Base-by-base conservation (phyloP, 2,113 vertebrate genomes). In the Genyomyrus donnyi region DNA sequence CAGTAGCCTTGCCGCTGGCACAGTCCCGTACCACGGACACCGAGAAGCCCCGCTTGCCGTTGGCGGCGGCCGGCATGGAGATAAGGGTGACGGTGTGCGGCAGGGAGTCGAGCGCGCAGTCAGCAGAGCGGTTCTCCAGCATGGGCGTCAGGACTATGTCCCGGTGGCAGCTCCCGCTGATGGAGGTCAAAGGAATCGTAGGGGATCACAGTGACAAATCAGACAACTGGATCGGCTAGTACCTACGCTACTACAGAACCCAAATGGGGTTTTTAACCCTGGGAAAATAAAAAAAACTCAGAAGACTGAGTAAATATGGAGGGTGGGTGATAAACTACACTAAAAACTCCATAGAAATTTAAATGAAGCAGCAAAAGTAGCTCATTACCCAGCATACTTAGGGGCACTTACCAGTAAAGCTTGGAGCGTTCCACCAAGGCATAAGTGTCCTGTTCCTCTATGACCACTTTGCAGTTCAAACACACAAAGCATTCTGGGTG, bases 401-500 rank as follows among this genome's bases (percentile, higher is more conserved):
- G 87, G 31, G 27, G 8, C 2, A 31, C 95, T 97, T 95, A 99
- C 98, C 98, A 99, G 94, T 98, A 99, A 2, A 99, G 97, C 88
- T 96, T 96, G 35, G 97, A 97, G 77, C 97, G 96, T 88, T 98
- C 97, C 49, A 99, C 98, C 11, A 99, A 96, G 0, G 98, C 98
- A 0, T 99, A 99, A 0, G 97, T 97, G 80, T 99, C 98, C 52
- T 96, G 94, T 90, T 99, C 98, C 87, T 98, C 98, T 31, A 99
- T 98, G 93, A 98, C 97, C 94, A 98, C 97, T 93, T 96, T 98
- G 95, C 98, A 99, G 93, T 97, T 97, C 95, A 98, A 96, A 90
- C 98, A 99, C 13, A 97, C 97, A 91, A 99, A 99, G 93, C 98
- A 99, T 93, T 99, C 98, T 0, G 98, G 98, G 93, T 99, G 98